These are phyloP conservation scores for Chaetodon trifasciatus DNA, from an alignment of 2,797 vertebrate genomes.

Conservation along the genomic window DNA sequence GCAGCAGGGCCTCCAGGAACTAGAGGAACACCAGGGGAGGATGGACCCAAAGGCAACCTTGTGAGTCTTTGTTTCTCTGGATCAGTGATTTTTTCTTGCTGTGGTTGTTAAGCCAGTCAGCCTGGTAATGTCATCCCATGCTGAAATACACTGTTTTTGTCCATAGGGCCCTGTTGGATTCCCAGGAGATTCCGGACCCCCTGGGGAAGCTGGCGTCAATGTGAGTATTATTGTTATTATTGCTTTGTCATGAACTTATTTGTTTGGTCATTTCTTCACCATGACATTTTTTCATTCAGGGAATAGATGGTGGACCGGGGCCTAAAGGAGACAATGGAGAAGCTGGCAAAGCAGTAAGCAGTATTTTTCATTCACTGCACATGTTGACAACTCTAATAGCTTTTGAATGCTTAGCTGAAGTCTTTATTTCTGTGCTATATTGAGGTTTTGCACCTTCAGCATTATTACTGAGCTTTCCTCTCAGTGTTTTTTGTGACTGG, in stretches of 20 bases:
- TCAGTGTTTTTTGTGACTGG: conserved; percentile 11
- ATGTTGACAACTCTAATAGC: not conserved
- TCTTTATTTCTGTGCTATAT: conserved; percentile 30
- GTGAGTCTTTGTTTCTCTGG: conserved; percentile 81
- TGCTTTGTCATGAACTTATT: not conserved
- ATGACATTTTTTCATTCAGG: conserved; percentile 78
- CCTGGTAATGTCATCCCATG: conserved; percentile 29
- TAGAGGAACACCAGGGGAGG: conserved; percentile 92
- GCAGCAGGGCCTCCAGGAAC: conserved; percentile 90
- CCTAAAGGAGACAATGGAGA: conserved; percentile 92
- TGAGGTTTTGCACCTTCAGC: conserved; percentile 18
- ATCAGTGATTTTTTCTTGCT: conserved; percentile 31
- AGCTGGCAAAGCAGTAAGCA: conserved; percentile 85
- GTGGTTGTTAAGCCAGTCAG: conserved; percentile 19
- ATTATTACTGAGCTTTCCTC: not conserved
- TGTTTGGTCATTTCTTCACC: not conserved
- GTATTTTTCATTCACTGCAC: not conserved
- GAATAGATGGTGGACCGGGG: conserved; percentile 88
- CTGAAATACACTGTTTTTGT: conserved; percentile 7
- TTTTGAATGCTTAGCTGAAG: conserved; percentile 4
- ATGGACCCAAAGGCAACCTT: conserved; percentile 91
- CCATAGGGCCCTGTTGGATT: conserved; percentile 91
- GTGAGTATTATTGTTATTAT: conserved; percentile 76
- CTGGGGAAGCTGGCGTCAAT: conserved; percentile 89
- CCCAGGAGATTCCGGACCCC: conserved; percentile 90